Conservation (phyloP, 92 coral and sea anemone species). For the Phymanthus crucifer region DNA sequence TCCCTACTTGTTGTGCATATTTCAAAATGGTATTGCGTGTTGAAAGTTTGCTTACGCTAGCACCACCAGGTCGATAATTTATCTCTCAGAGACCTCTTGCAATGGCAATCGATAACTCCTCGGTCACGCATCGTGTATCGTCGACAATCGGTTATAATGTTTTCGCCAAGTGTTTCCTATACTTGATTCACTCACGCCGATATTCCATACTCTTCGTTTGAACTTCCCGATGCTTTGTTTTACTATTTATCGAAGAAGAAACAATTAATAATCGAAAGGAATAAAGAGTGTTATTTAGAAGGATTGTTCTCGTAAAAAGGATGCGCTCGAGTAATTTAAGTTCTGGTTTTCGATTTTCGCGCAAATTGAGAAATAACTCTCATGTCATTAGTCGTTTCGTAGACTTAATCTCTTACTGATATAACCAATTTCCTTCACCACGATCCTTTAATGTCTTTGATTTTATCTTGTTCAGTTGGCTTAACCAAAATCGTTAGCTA, state of each 20-base stretch:
- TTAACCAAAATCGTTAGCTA: neutral
- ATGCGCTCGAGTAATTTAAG: neutral
- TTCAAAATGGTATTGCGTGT: too few relatives aligned
- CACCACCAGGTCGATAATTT: neutral
- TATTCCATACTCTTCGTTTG: too few relatives aligned
- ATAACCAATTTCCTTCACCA: neutral
- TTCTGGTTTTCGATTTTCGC: neutral
- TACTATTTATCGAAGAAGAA: too few relatives aligned
- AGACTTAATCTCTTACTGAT: neutral
- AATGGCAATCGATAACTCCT: neutral
- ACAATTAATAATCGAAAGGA: too few relatives aligned
- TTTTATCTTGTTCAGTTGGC: neutral
- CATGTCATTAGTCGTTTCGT: neutral
- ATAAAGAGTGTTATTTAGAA: too few relatives aligned
- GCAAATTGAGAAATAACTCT: neutral
- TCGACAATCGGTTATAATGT: too few relatives aligned
- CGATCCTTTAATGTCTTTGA: neutral
- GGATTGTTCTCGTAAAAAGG: too few relatives aligned
- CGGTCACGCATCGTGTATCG: neutral
- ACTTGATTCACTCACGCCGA: too few relatives aligned
- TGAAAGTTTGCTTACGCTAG: too few relatives aligned
- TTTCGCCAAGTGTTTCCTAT: too few relatives aligned
- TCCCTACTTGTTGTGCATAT: too few relatives aligned
- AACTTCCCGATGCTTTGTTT: too few relatives aligned
- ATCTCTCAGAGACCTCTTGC: neutral